Conservation (phyloP, 2,797 vertebrate species). For the Poeciliopsis presidionis region DNA sequence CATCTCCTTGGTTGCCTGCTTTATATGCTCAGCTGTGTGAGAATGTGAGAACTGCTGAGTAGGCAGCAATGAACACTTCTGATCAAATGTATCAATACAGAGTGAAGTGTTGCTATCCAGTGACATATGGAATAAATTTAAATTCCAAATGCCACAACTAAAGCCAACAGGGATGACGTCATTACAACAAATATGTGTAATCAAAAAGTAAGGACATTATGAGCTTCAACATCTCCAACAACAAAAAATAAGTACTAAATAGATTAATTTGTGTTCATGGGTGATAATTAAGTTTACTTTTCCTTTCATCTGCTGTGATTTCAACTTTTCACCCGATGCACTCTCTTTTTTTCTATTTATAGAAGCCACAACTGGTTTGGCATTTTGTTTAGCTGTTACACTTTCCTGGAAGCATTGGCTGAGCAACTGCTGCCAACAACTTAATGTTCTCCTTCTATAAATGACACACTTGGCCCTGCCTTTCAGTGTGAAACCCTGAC, state of each 20-base stretch:
- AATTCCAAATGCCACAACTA: neutral
- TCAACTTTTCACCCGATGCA: neutral
- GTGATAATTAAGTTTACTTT: neutral
- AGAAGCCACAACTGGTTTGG: neutral
- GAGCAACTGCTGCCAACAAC: neutral
- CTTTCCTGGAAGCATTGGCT: neutral
- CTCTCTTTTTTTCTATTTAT: neutral
- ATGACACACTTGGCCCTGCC: neutral
- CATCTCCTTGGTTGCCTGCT: neutral
- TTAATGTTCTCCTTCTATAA: neutral
- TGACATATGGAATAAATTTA: neutral
- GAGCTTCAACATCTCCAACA: neutral
- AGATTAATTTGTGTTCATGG: neutral
- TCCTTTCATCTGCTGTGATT: neutral
- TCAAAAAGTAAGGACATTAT: neutral
- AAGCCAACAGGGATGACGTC: neutral
- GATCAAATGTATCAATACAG: neutral
- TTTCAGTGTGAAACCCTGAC: neutral
- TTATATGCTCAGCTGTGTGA: neutral
- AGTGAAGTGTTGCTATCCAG: neutral
- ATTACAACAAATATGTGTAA: neutral
- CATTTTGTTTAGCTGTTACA: neutral
- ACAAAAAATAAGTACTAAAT: neutral
- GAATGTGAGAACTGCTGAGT: constrained; percentile 3
- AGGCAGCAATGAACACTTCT: neutral